These are phyloP conservation scores for Protophormia terraenovae DNA, from an alignment of 2,888 invertebrate species.

Conservation along the genomic window DNA sequence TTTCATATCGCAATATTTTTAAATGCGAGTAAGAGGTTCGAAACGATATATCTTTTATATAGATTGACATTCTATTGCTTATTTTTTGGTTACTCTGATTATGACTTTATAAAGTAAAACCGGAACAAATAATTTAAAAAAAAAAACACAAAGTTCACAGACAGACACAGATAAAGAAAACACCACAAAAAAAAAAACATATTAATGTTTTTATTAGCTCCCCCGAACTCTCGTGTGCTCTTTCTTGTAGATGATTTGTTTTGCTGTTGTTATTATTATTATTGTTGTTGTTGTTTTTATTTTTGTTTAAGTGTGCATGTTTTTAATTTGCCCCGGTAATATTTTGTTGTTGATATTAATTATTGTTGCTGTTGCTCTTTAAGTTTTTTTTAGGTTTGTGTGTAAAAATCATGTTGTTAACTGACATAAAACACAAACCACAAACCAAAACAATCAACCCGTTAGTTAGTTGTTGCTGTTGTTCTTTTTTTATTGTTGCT, in stretches of 20 bases:
- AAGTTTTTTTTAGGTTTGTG: background rate
- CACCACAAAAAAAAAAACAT: background rate
- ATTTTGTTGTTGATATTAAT: background rate
- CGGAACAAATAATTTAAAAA: constrained; percentile 29
- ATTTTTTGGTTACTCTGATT: no score
- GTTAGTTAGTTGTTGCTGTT: background rate
- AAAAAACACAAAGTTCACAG: constrained; percentile 22
- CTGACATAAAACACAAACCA: constrained; percentile 21
- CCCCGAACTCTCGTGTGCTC: background rate
- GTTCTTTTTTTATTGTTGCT: background rate
- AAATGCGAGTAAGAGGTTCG: no score
- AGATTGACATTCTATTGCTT: no score
- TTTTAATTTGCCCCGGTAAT: background rate
- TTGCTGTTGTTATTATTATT: background rate
- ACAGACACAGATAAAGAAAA: background rate
- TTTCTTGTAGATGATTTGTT: background rate
- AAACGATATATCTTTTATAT: no score
- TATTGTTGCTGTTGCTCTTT: background rate
- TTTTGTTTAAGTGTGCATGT: no score
- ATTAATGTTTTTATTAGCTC: background rate
- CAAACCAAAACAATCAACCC: background rate
- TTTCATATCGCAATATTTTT: no score
- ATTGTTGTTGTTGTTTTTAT: background rate
- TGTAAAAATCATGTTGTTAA: constrained; percentile 7
- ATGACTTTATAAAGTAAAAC: constrained; percentile 24